These are phyloP conservation scores for Metopolophium dirhodum DNA, from an alignment of 1,140 invertebrate genomes.

Conservation along the genomic window DNA sequence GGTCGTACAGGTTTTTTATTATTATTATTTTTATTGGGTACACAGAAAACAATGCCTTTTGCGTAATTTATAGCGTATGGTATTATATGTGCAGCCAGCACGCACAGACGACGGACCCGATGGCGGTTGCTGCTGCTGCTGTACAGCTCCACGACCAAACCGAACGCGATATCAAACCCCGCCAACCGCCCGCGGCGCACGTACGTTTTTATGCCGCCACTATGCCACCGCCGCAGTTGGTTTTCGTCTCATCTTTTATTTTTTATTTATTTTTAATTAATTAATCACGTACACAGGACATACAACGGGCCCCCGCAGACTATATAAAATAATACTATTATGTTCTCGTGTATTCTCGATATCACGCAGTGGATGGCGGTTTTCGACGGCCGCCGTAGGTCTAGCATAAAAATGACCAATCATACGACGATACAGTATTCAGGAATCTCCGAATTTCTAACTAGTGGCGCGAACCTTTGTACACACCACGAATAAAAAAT, in stretches of 20 bases:
- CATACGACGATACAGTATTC: not conserved
- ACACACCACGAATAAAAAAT: not conserved
- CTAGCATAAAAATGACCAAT: not conserved
- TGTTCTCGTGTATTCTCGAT: not conserved
- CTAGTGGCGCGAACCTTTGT: too few species aligned
- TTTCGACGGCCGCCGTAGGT: not conserved
- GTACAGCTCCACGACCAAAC: too few species aligned
- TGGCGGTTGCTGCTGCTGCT: not conserved
- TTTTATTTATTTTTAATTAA: constrained; percentile 18
- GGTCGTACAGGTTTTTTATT: constrained; percentile 38
- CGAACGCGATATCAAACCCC: not conserved
- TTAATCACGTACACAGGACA: constrained; percentile 1
- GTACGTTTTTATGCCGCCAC: not conserved
- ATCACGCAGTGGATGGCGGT: not conserved
- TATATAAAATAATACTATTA: not conserved
- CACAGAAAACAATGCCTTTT: constrained; percentile 46
- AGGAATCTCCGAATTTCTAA: not conserved
- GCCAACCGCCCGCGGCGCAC: not conserved
- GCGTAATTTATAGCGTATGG: constrained; percentile 15
- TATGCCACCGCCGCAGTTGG: not conserved
- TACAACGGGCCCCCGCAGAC: not conserved
- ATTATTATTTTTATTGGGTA: constrained; percentile 14
- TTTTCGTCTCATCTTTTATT: not conserved
- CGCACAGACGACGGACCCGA: not conserved
- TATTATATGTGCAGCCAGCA: not conserved